Evolutionary conservation across 2,888 invertebrate genomes (phyloP), one percentile per base, ranked within the genome.

Genomic region (Glyphotaelius pellucidus): DNA sequence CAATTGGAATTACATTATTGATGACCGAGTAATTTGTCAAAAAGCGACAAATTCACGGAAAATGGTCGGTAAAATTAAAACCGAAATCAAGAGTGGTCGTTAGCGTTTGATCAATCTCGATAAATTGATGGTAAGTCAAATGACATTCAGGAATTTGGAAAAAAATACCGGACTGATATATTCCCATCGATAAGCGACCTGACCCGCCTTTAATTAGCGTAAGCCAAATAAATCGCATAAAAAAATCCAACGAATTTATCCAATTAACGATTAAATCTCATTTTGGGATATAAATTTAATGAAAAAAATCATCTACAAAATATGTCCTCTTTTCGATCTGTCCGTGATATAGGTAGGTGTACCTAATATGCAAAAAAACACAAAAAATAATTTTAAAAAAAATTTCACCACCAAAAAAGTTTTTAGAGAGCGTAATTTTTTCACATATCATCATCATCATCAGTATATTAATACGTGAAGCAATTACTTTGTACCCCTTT

Each of bases 21-120:
- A 38, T 79, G 88, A 79, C 79, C 88, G 35, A 25, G 88, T 80
- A 32, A 89, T 89, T 89, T 89, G 88, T 89, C 88, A 89, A 79
- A 80, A 89, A 87, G 35, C 25, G 47, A 67, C 52, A 67, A 67
- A 67, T 67, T 67, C 7, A 67, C 19, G 14, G n/a, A 4, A 67
- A 38, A 79, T 38, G 15, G 79, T 38, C 12, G 88, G 79, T 38
- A 32, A 89, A 89, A 80, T 89, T 89, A 89, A 89, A 89, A 79
- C 38, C 32, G 35, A 89, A 87, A 89, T 67, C 79, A n/a, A 30
- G 35, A 30, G 79, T n/a, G 88, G 38, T 89, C 88, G 80, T 89
- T 89, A 79, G 67, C 67, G 67, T 25, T 67, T 67, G 67, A 67
- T 67, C 67, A 67, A 67, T 67, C 67, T 47, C 87, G 52, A 31